These are phyloP conservation scores for Petrocephalus schoutedeni DNA, from an alignment of 2,797 vertebrate genomes.

Conservation along the genomic window DNA sequence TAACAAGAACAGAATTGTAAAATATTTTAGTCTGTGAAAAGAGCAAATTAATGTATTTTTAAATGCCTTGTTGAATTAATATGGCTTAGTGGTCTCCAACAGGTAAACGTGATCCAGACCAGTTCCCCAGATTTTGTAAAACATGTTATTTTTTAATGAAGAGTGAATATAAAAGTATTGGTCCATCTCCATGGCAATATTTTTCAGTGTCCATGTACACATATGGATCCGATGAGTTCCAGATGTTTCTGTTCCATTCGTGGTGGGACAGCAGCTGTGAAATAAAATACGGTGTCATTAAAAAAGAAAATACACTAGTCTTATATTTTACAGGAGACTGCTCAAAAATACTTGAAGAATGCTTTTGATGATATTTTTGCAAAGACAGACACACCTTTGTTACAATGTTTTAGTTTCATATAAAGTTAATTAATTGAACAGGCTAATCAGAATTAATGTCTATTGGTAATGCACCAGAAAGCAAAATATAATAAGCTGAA, in stretches of 20 bases:
- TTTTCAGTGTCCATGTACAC: constrained; percentile 49
- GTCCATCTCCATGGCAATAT: constrained; percentile 32
- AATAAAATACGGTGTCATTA: constrained; percentile 56
- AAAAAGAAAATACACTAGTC: constrained; percentile 55
- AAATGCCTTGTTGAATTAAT: constrained; percentile 57
- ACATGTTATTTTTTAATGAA: constrained; percentile 36
- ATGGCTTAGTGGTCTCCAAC: constrained; percentile 41
- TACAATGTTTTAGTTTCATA: neutral
- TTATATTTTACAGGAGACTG: constrained; percentile 41
- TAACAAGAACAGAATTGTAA: constrained; percentile 28
- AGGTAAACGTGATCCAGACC: constrained; percentile 26
- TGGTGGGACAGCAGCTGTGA: constrained; percentile 53
- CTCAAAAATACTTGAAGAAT: constrained; percentile 42
- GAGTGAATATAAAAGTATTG: constrained; percentile 46
- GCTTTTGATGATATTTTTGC: constrained; percentile 22
- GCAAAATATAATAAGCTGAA: neutral
- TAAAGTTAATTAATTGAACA: neutral
- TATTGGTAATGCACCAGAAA: neutral
- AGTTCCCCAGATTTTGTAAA: neutral
- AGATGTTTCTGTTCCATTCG: constrained; percentile 69
- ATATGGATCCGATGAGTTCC: constrained; percentile 73
- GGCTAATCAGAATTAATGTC: neutral
- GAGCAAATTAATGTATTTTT: constrained; percentile 61
- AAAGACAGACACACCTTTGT: neutral
- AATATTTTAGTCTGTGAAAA: constrained; percentile 48